phyloP scores from a whole-genome alignment of 1,140 invertebrate species.

The Palaemon carinicauda region DNA sequence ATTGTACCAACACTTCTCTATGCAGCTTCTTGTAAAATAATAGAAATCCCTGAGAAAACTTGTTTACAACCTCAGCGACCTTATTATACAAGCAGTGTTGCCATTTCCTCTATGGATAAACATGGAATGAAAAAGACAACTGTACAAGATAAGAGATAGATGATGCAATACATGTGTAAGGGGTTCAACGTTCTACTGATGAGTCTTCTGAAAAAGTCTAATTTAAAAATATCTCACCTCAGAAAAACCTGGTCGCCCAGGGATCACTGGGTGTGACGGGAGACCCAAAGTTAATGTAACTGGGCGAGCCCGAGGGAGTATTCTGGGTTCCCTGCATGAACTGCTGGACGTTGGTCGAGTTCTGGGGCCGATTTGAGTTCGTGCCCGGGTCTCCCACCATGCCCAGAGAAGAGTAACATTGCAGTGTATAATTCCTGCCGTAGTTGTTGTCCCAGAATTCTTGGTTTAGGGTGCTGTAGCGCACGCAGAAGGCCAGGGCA shows the following conservation, averaged over 20 bases:
- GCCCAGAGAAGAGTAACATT: conserved; percentile 51
- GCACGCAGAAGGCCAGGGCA: conserved; percentile 81
- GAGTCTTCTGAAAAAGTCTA: no score
- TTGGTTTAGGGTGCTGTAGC: conserved; percentile 74
- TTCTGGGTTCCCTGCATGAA: neutral
- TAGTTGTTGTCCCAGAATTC: conserved; percentile 94
- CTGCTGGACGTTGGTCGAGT: conserved; percentile 26
- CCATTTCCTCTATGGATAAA: no score
- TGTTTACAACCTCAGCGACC: no score
- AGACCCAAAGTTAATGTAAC: conserved; percentile 1
- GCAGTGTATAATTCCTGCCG: conserved; percentile 74
- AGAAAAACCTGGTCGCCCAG: conserved; percentile 48
- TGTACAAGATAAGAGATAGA: no score
- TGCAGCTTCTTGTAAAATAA: no score
- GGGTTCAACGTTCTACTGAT: no score
- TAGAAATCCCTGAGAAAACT: no score
- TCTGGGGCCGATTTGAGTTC: conserved; percentile 19
- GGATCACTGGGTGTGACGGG: conserved; percentile 47
- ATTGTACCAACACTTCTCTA: no score
- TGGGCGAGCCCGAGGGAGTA: neutral
- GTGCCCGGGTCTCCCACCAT: neutral
- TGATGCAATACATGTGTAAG: no score
- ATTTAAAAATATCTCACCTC: neutral
- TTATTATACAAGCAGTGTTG: no score
- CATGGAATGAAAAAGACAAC: no score